Conservation (phyloP, 2,113 vertebrate species). For the Pampusana beccarii region DNA sequence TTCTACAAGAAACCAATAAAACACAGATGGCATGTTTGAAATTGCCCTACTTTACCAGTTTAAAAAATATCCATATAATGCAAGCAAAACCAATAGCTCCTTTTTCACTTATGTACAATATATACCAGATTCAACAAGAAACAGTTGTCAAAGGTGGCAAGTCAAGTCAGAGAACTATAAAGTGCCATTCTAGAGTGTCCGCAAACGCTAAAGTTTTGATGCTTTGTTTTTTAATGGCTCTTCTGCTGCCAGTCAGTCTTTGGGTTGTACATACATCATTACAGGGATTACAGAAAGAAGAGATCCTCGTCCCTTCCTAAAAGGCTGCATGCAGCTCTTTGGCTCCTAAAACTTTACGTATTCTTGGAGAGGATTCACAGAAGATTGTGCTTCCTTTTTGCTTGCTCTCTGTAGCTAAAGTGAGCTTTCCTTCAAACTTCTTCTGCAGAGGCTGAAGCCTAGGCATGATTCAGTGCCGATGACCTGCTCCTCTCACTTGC, state of each 20-base stretch:
- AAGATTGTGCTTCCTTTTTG: background rate
- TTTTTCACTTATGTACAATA: background rate
- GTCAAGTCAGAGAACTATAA: background rate
- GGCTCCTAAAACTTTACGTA: background rate
- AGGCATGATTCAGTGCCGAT: background rate
- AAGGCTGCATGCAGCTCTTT: background rate
- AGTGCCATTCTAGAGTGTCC: background rate
- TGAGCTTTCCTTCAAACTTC: background rate
- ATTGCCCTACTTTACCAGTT: background rate
- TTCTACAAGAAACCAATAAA: slow-evolving; percentile 76
- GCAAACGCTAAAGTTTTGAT: background rate
- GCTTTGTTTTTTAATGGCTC: background rate
- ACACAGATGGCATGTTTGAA: background rate
- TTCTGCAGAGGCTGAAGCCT: background rate
- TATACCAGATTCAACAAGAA: background rate
- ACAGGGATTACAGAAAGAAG: background rate
- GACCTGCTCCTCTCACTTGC: background rate
- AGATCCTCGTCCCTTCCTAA: background rate
- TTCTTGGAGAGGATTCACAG: background rate
- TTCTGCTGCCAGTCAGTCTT: background rate
- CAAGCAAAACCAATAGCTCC: background rate
- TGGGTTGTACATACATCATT: background rate
- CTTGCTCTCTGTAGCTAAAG: background rate
- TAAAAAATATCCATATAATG: background rate
- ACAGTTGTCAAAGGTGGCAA: background rate